phyloP scores from a whole-genome alignment of 2,888 invertebrate genomes.

The Himalopsyche kuldschensis region DNA sequence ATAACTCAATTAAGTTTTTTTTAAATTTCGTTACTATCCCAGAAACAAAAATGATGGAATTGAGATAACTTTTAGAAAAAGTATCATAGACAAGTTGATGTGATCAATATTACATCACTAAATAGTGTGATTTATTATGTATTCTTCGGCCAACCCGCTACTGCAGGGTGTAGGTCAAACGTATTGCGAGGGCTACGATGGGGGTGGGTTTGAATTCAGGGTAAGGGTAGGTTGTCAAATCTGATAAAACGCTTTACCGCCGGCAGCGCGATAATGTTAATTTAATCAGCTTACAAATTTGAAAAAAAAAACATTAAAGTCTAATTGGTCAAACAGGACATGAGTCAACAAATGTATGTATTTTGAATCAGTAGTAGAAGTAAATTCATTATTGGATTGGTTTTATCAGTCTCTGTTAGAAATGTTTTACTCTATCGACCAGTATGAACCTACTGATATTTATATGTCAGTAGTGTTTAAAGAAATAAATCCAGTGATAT shows the following conservation, averaged over 20 bases:
- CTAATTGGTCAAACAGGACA: slow-evolving; percentile 23
- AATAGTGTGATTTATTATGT: no score
- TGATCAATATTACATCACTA: no score
- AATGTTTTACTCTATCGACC: background rate
- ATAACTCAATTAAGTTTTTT: no score
- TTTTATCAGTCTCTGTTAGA: background rate
- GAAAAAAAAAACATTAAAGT: background rate
- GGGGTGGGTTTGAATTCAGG: background rate
- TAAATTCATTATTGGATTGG: background rate
- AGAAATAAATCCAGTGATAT: no score
- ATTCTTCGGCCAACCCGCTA: background rate
- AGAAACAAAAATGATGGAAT: no score
- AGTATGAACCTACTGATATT: no score
- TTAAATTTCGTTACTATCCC: no score
- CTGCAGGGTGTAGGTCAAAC: background rate
- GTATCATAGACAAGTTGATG: no score
- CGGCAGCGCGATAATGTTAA: slow-evolving; percentile 8
- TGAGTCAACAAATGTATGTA: background rate
- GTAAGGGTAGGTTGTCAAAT: slow-evolving; percentile 34
- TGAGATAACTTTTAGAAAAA: no score
- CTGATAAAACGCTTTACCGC: slow-evolving; percentile 35
- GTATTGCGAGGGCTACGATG: background rate
- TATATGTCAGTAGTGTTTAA: no score
- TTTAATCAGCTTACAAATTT: slow-evolving; percentile 8
- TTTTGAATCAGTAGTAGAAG: background rate